Conservation (phyloP, 2,888 invertebrate genomes). For the Omphaloscelis lunosa region DNA sequence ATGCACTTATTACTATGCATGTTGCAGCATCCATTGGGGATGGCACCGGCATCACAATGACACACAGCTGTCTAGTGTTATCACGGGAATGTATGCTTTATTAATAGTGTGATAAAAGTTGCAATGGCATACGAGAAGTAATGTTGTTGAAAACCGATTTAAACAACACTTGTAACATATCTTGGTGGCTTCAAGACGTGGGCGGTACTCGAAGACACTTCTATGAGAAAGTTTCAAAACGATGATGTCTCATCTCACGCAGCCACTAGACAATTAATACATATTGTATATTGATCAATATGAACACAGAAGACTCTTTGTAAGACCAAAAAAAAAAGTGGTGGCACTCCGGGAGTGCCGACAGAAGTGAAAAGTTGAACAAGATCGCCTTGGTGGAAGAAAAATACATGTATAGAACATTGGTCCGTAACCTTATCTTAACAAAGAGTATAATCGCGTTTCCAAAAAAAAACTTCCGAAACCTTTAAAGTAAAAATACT, state of each 20-base stretch:
- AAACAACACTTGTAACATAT: slow-evolving; percentile 51
- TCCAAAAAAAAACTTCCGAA: too few species aligned
- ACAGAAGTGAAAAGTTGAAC: too few species aligned
- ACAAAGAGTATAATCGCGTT: too few species aligned
- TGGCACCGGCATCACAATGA: slow-evolving; percentile 49
- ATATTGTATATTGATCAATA: not conserved
- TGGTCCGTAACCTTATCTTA: too few species aligned
- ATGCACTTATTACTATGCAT: slow-evolving; percentile 60
- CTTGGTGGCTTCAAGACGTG: slow-evolving; percentile 40
- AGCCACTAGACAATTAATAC: not conserved
- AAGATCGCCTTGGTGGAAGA: too few species aligned
- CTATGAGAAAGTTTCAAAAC: slow-evolving; percentile 31
- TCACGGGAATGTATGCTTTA: slow-evolving; percentile 48
- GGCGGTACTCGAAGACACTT: slow-evolving; percentile 34
- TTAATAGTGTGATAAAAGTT: slow-evolving; percentile 17
- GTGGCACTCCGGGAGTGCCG: too few species aligned
- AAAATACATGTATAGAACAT: too few species aligned
- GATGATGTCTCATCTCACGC: not conserved
- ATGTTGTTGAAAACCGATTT: slow-evolving; percentile 59
- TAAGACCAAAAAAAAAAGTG: not conserved
- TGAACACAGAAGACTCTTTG: not conserved
- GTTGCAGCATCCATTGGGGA: slow-evolving; percentile 48
- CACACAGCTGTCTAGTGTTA: slow-evolving; percentile 53
- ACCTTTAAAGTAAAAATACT: too few species aligned
- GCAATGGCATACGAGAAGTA: slow-evolving; percentile 10